Base-by-base conservation (phyloP, 2,888 invertebrate species). In the Furcula furcula region DNA sequence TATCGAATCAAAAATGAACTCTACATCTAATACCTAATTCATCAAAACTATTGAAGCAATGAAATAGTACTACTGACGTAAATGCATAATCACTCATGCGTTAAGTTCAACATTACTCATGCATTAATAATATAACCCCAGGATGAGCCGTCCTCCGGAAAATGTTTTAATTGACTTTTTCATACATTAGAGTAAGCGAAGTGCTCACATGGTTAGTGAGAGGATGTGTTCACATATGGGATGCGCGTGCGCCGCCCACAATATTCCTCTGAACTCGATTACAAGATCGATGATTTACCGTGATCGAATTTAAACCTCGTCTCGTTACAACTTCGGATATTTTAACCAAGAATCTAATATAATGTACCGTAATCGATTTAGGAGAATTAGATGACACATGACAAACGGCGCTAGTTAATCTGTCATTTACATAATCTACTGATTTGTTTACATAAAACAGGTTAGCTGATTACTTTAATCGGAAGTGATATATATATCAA, bases 241-340 rank as follows among this genome's bases (percentile, higher is more conserved):
- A 74, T 72, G 76, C 76, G 71, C 72, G 68, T 48, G 76, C 70
- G 52, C 76, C 84, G 82, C 85, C 87, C 86, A 81, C 83, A 70
- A 78, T 77, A 72, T 77, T 69, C 75, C 76, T 80, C 80, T 78
- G 84, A 84, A 86, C 82, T 84, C 81, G 83, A 86, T 87, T 87
- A 87, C 77, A 65, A 71, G 72, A 76, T 59, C 81, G 79, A 87
- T 87, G 83, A 88, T 88, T 88, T 87, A 88, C 80, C 59, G 78
- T 76, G 73, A 87, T 84, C 77, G 84, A 82, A 84, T 87, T 82
- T 78, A 69, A 72, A 80, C 62, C 76, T 69, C 66, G 65, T 71
- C 73, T 72, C 72, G 78, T 77, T 80, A 79, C 76, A 76, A 65
- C 69, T 71, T 72, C 62, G 66, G 65, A 73, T 77, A 51, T 56